Conservation (phyloP, 2,113 vertebrate genomes). For the Phyllostomus hastatus region DNA sequence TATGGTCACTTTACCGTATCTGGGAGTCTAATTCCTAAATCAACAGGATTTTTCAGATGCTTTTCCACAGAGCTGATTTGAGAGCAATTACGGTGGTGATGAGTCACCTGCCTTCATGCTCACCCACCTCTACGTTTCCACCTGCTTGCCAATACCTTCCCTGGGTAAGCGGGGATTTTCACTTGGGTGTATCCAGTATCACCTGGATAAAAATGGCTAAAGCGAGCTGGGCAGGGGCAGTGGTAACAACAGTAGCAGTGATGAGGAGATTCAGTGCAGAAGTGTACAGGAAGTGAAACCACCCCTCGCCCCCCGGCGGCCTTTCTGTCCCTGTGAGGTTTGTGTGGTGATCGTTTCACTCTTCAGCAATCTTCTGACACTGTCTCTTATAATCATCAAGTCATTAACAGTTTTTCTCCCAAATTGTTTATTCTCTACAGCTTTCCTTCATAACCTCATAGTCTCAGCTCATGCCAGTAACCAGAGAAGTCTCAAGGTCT, state of each 20-base stretch:
- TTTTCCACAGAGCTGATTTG: neutral
- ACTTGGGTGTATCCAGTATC: too few species aligned
- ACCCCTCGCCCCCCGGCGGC: neutral
- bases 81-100: neutral
- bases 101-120: neutral
- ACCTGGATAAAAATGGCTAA: neutral
- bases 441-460: neutral
- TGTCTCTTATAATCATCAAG: neutral
- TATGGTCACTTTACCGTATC: neutral
- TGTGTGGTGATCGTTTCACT: neutral
- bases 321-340: neutral
- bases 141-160: neutral
- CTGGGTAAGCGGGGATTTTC: neutral
- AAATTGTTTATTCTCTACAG: neutral
- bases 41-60: neutral
- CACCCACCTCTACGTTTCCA: neutral
- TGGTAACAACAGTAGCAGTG: neutral
- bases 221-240: neutral
- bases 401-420: neutral
- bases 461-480: slow-evolving; percentile 5
- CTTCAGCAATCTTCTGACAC: neutral
- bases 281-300: neutral
- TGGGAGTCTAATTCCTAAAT: neutral
- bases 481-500: slow-evolving; percentile 40
- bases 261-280: neutral